A percentile compares a stretch with the other conserved stretches of the same genome.
phyloP scores from a whole-genome alignment of 1,140 invertebrate species.

The Rhopalosiphum padi region DNA sequence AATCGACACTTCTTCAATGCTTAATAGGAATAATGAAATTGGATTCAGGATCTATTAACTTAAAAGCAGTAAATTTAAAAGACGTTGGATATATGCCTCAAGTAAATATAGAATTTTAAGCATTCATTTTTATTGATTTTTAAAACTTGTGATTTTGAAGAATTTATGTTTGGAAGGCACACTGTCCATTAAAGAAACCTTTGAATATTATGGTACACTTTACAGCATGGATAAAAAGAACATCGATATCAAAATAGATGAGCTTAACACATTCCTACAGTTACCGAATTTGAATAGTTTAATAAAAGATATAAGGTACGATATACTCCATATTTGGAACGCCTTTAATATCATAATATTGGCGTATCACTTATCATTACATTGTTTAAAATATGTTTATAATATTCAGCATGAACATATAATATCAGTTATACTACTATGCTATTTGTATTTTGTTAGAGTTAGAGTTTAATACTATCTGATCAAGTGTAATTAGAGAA shows the following conservation, averaged over 20 bases:
- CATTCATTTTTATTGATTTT: background rate
- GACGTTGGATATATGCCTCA: constrained; percentile 73
- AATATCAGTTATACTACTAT: background rate
- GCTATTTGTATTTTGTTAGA: background rate
- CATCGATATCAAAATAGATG: background rate
- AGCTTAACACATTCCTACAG: background rate
- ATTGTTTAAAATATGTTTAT: too few relatives aligned
- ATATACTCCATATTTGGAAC: background rate
- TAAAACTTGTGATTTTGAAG: background rate
- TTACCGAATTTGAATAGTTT: constrained; percentile 2
- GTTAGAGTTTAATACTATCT: background rate
- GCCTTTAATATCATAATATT: background rate
- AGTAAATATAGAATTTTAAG: constrained; percentile 60
- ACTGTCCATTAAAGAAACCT: background rate
- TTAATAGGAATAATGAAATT: constrained; percentile 81
- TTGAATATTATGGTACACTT: constrained; percentile 31
- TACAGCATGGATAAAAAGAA: background rate
- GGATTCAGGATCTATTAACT: constrained; percentile 80
- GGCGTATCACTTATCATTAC: background rate
- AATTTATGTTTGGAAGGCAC: background rate
- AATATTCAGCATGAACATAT: too few relatives aligned
- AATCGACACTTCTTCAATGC: constrained; percentile 85
- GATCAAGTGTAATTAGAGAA: background rate
- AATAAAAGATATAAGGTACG: constrained; percentile 22
- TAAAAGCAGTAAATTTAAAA: constrained; percentile 79